Base-by-base conservation (phyloP, 2,113 vertebrate species). In the Sinocyclocheilus rhinocerous region DNA sequence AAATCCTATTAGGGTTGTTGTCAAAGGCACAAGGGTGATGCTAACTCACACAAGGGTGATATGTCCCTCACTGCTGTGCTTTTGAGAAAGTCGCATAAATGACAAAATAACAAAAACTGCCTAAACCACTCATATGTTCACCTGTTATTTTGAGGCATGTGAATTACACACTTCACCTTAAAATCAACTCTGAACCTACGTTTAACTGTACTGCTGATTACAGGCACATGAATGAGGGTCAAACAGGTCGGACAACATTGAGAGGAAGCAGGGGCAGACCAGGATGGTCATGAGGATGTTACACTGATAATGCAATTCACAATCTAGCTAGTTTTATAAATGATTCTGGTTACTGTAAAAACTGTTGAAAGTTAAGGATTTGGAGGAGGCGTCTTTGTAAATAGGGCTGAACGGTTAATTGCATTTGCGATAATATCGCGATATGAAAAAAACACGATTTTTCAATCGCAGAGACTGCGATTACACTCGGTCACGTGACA, bases 201-300 rank as follows among this genome's bases (percentile, higher is more conserved):
- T 65, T 45, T 81, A 81, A 81, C 39, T 29, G 12, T 48, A 67
- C 4, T 80, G 13, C 33, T 80, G 33, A 79, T n/a, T 65, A 81
- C 39, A 67, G 42, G 61, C 8, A 65, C 57, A 16, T 65, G 36
- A 26, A 22, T 80, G 55, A 63, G 6, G 22, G 20, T 7, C 22
- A 45, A 39, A 18, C 24, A 13, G 15, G n/a, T 65, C 59, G 4
- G 59, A 24, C 78, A 81, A 36, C 39, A 63, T n/a, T 73, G 33
- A 61, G 12, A 79, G 55, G 33, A 81, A 81, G 24, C 79, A 81
- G 59, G 26, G 15, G 45, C 22, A 45, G n/a, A 48, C n/a, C 6
- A 18, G n/a, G 59, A 39, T 65, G 36, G 59, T 48, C 59, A 26
- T 81, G 8, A 48, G 79, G 59, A 81, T 65, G 13, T 81, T 48